A percentile compares a stretch with the other conserved stretches of the same genome.
Conservation (phyloP, 2,888 invertebrate species). For the Drosophila infuscata region DNA sequence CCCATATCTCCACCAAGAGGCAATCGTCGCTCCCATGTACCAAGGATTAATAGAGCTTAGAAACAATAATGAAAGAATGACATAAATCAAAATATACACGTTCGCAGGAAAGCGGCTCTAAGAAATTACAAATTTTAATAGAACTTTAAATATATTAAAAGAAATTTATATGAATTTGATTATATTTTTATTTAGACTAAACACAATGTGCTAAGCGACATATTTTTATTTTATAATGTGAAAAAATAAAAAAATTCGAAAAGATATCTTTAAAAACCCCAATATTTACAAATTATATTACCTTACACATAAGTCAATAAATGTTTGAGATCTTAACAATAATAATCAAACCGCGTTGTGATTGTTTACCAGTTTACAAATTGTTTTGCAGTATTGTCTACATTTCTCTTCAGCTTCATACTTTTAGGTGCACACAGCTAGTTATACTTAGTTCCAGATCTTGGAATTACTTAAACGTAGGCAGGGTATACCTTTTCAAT, state of each 20-base stretch:
- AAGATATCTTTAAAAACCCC: background rate
- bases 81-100: background rate
- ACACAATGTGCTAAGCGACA: background rate
- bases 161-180: background rate
- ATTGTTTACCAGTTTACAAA: background rate
- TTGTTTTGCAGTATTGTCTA: background rate
- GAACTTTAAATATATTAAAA: background rate
- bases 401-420: background rate
- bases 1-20: constrained; percentile 65
- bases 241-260: background rate
- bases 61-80: background rate
- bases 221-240: background rate
- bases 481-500: background rate
- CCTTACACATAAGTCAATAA: background rate
- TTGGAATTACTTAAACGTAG: background rate
- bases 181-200: background rate
- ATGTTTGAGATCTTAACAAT: background rate
- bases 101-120: background rate
- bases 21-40: constrained; percentile 29
- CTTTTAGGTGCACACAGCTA: background rate
- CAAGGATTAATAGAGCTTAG: constrained; percentile 30
- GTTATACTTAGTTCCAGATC: background rate
- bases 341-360: no score
- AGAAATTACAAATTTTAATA: background rate
- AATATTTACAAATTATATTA: background rate